Percentiles rank a stretch among this genome's conserved stretches.
Conservation (phyloP, 2,113 vertebrate species). For the Perccottus glenii region DNA sequence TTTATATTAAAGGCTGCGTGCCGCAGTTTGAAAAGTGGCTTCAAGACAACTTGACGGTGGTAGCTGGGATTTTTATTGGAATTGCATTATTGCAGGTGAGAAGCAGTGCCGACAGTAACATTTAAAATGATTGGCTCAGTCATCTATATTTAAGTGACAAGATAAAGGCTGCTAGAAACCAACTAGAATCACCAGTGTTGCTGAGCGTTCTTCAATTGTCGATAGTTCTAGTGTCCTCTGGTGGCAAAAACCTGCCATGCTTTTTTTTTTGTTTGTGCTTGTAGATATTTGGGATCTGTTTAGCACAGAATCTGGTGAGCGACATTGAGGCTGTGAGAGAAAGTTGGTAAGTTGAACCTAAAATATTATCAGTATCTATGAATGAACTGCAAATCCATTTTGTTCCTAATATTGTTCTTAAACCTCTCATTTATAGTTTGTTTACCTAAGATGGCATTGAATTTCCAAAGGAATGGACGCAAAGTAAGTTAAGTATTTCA, state of each 20-base stretch:
- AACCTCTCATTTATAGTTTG: conserved; percentile 66
- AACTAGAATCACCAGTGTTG: neutral
- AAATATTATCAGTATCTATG: neutral
- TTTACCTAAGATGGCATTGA: conserved; percentile 70
- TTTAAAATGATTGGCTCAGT: neutral
- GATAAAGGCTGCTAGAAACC: too few species aligned
- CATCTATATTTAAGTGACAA: neutral
- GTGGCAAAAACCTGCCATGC: neutral
- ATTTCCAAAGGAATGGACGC: conserved; percentile 43
- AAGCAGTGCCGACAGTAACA: too few species aligned
- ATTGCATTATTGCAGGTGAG: conserved; percentile 95
- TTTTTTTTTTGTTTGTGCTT: conserved; percentile 5
- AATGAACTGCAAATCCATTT: neutral
- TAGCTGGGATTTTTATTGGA: conserved; percentile 97
- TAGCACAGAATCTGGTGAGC: conserved; percentile 98
- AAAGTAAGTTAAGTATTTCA: conserved; percentile 43
- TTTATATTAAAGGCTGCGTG: conserved; percentile 98
- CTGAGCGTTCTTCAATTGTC: neutral
- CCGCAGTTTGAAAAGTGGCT: conserved; percentile 99
- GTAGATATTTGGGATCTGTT: conserved; percentile 98
- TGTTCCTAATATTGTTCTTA: neutral
- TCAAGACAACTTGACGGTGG: conserved; percentile 97
- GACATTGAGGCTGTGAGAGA: conserved; percentile 98
- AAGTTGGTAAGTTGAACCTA: conserved; percentile 86
- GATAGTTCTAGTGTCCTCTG: neutral